These are phyloP conservation scores for Epinotia bilunana DNA, from an alignment of 2,888 invertebrate species.

Conservation along the genomic window DNA sequence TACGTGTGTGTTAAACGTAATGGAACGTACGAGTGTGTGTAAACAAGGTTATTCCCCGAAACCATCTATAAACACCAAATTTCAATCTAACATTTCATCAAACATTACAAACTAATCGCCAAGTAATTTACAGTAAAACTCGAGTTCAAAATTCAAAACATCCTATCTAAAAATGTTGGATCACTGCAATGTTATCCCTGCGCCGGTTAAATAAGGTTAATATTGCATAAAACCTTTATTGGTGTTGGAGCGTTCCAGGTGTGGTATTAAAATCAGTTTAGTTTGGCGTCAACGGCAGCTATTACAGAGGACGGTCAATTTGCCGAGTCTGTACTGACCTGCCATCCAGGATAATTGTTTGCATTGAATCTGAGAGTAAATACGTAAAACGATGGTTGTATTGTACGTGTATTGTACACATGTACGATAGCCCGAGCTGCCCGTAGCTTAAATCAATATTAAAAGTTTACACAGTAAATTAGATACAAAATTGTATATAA, in stretches of 20 bases:
- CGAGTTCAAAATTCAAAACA: not conserved
- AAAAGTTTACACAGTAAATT: too few species aligned
- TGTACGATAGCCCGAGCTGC: too few species aligned
- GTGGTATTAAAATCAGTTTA: slow-evolving; percentile 2
- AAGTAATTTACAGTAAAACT: slow-evolving; percentile 25
- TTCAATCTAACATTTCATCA: slow-evolving; percentile 26
- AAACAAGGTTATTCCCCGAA: not conserved
- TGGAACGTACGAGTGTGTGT: not conserved
- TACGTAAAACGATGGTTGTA: not conserved
- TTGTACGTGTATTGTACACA: not conserved
- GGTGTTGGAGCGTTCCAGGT: not conserved
- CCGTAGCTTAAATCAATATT: too few species aligned
- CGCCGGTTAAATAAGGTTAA: not conserved
- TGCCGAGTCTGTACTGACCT: slow-evolving; percentile 20
- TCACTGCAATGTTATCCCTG: not conserved
- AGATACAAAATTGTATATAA: too few species aligned
- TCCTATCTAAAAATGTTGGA: not conserved
- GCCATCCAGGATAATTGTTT: slow-evolving; percentile 9
- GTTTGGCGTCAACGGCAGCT: slow-evolving; percentile 5
- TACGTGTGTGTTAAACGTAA: too few species aligned
- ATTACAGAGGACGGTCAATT: slow-evolving; percentile 7
- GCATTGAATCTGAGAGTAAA: not conserved
- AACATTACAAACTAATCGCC: slow-evolving; percentile 24
- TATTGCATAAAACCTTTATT: not conserved
- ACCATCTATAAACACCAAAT: not conserved